Base-by-base conservation (phyloP, 2,797 vertebrate species). In the Cirrhinus molitorella region DNA sequence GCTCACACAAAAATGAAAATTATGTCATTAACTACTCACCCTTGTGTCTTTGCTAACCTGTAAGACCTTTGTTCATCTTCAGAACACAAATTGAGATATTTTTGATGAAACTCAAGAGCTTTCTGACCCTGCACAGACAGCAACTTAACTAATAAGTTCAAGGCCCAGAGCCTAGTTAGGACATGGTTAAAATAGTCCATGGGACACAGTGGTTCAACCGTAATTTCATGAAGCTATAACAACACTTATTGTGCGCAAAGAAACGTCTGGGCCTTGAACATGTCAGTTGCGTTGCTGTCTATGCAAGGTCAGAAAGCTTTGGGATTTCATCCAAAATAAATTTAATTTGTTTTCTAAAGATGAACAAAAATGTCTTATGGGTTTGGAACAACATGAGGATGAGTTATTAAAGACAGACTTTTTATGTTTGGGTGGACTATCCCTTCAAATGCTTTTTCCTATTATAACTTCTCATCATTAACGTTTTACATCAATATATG, bases 41-140 rank as follows among this genome's bases (percentile, higher is more conserved):
- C 6, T 31, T 7, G 4, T 63, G 14, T 8, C 0, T 0, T 61
- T 61, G 1, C 25, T 28, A 55, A n/a, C 10, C 21, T 0, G 9
- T 55, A n/a, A 28, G 25, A 63, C 5, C 23, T 25, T 59, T 14
- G 12, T 59, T 59, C 5, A 59, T 61, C 13, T 16, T 61, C 28
- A 13, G 5, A 61, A 28, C 59, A 61, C 5, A 8, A 28, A 16
- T 28, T 16, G 16, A 61, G 13, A 28, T 28, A 16, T 61, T 28
- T 61, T n/a, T 61, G 5, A 61, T 61, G 23, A 61, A 16, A 28
- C 28, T 13, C 23, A 14, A 61, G 12, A 25, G 23, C 23, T 61
- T 28, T 61, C 23, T 14, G 57, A 14, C 57, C 57, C 57, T 61
- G 23, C 57, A 61, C 14, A 61, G 12, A 61, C 13, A 14, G 12